These are phyloP conservation scores for Epizoanthus stellaris DNA, from an alignment of 92 coral and sea anemone genomes.

Conservation along the genomic window DNA sequence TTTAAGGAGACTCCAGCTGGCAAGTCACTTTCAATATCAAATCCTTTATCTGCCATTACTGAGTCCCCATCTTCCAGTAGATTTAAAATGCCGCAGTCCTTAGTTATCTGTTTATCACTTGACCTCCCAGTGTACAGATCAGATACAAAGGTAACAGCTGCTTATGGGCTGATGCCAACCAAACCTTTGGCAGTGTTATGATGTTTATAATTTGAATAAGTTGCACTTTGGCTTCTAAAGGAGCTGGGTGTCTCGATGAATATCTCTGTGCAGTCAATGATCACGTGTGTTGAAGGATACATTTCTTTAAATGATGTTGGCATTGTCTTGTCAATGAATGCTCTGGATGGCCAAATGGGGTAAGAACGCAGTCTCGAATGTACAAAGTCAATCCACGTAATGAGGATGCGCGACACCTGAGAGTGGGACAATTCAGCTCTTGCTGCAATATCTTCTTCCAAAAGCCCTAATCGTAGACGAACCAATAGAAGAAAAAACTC, in stretches of 20 bases:
- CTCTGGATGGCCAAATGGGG: conserved; percentile 66
- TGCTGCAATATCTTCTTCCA: conserved; percentile 56
- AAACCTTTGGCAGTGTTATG: conserved; percentile 70
- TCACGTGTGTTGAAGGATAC: conserved; percentile 60
- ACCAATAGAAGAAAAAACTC: conserved; percentile 65
- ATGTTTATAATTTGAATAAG: conserved; percentile 61
- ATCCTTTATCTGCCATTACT: conserved; percentile 72
- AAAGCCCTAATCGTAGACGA: conserved; percentile 63
- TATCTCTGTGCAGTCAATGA: conserved; percentile 73
- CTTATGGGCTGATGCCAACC: conserved; percentile 71
- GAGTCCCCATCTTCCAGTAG: conserved; percentile 67
- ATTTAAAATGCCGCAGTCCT: conserved; percentile 62
- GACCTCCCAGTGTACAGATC: conserved; percentile 73
- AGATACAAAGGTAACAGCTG: conserved; percentile 69
- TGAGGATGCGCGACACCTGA: conserved; percentile 52
- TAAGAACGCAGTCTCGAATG: conserved; percentile 44
- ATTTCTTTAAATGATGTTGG: conserved; percentile 54
- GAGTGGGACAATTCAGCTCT: conserved; percentile 52
- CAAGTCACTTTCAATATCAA: conserved; percentile 43
- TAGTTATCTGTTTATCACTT: conserved; percentile 73
- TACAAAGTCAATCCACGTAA: conserved; percentile 72
- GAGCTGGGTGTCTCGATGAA: conserved; percentile 67
- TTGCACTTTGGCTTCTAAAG: conserved; percentile 67
- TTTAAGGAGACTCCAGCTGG: conserved; percentile 54
- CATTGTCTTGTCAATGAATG: conserved; percentile 59